Conservation (phyloP, 1,140 invertebrate genomes). For the Cydia splendana region DNA sequence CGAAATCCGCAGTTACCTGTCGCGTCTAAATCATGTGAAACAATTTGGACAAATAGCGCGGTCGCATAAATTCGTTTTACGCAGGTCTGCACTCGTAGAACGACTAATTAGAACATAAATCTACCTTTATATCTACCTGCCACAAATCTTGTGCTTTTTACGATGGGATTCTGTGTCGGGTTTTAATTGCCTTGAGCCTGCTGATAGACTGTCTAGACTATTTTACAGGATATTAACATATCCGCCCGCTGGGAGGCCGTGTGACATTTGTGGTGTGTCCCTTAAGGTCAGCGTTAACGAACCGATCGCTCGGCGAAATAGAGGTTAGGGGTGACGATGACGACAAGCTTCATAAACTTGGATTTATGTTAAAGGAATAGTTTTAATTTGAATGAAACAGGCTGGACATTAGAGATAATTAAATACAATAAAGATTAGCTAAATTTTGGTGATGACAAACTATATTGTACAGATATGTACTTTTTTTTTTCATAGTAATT, state of each 20-base stretch:
- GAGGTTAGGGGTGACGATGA: constrained; percentile 1
- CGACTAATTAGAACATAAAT: constrained; percentile 69
- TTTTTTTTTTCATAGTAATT: no score
- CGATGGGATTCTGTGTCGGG: constrained; percentile 38
- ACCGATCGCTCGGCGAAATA: constrained; percentile 1
- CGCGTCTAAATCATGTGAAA: constrained; percentile 56
- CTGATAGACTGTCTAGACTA: constrained; percentile 17
- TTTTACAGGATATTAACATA: background rate
- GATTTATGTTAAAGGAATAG: background rate
- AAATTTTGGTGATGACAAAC: no score
- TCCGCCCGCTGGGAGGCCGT: background rate
- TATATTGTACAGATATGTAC: no score
- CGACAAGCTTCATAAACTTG: constrained; percentile 4
- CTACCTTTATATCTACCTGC: constrained; percentile 51
- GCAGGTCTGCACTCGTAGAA: constrained; percentile 48
- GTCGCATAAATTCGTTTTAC: constrained; percentile 65
- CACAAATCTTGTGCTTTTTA: constrained; percentile 55
- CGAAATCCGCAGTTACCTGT: constrained; percentile 45
- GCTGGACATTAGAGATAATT: no score
- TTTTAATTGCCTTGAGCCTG: constrained; percentile 21
- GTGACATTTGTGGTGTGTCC: constrained; percentile 30
- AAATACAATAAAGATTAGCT: no score
- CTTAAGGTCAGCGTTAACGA: constrained; percentile 31
- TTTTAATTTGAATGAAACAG: background rate
- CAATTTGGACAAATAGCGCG: constrained; percentile 55